A percentile compares a stretch with the other conserved stretches of the same genome.
Conservation (phyloP, 1,140 invertebrate species). For the Plectus sambesii region DNA sequence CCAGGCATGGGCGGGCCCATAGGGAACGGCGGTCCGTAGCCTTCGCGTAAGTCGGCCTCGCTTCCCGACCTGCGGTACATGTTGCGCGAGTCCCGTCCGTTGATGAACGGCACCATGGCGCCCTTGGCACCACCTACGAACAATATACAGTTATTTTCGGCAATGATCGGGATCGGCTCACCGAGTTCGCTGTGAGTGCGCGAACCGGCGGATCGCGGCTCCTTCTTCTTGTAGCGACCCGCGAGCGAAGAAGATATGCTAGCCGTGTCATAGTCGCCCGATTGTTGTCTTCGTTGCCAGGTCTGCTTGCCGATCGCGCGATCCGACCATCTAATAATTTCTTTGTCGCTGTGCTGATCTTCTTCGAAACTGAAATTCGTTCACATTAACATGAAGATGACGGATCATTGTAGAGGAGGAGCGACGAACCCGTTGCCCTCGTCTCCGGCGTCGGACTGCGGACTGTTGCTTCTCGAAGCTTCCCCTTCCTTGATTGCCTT, state of each 20-base stretch:
- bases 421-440: constrained; percentile 1
- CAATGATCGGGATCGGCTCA: neutral
- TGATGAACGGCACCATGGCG: constrained; percentile 17
- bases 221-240: constrained; percentile 19
- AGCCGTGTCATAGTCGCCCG: constrained; percentile 40
- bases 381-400: neutral
- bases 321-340: constrained; percentile 32
- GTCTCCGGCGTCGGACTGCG: neutral
- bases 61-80: too few relatives aligned
- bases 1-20: constrained; percentile 1
- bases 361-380: neutral
- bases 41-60: constrained; percentile 23
- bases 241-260: constrained; percentile 23
- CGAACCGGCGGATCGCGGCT: constrained; percentile 13
- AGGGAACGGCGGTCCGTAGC: constrained; percentile 20
- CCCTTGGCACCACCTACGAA: constrained; percentile 23
- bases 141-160: neutral
- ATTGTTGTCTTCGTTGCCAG: constrained; percentile 42
- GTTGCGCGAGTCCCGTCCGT: constrained; percentile 14
- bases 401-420: constrained; percentile 1
- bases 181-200: constrained; percentile 21
- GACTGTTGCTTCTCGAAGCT: neutral
- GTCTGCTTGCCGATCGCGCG: constrained; percentile 37
- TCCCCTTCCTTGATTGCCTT: constrained; percentile 24
- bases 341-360: constrained; percentile 28